These are phyloP conservation scores for Tetropium fuscum DNA, from an alignment of 2,888 invertebrate genomes.

Conservation along the genomic window DNA sequence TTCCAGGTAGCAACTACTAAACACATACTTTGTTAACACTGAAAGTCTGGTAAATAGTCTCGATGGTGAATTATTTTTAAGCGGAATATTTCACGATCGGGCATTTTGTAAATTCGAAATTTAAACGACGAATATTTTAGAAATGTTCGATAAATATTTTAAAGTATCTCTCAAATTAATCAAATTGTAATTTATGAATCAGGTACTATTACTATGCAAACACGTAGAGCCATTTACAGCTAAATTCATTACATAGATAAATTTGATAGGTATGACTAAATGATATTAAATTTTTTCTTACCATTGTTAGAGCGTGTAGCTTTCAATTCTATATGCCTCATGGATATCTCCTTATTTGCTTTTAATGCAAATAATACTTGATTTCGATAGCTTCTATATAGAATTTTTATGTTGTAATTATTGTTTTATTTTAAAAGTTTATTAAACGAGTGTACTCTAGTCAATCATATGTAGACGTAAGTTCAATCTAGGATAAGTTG, in stretches of 20 bases:
- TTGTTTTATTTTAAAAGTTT: conserved; percentile 46
- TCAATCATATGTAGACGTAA: conserved; percentile 47
- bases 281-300: conserved; percentile 41
- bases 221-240: conserved; percentile 60
- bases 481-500: conserved; percentile 8
- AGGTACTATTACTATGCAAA: conserved; percentile 51
- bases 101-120: conserved; percentile 23
- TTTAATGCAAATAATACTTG: conserved; percentile 35
- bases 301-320: conserved; percentile 23
- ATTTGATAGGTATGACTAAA: conserved; percentile 56
- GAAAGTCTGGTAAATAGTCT: conserved; percentile 38
- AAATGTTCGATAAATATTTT: conserved; percentile 55
- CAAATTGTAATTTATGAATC: conserved; percentile 34
- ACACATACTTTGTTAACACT: conserved; percentile 37
- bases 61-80: conserved; percentile 29
- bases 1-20: conserved; percentile 77
- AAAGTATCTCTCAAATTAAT: conserved; percentile 51
- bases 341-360: conserved; percentile 43
- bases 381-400: conserved; percentile 36
- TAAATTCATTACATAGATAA: conserved; percentile 45
- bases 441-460: conserved; percentile 63
- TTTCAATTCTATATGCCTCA: conserved; percentile 33
- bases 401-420: conserved; percentile 44
- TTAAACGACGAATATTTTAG: conserved; percentile 56
- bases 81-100: conserved; percentile 32